Conservation (phyloP, 2,113 vertebrate genomes). For the Phasianus colchicus region DNA sequence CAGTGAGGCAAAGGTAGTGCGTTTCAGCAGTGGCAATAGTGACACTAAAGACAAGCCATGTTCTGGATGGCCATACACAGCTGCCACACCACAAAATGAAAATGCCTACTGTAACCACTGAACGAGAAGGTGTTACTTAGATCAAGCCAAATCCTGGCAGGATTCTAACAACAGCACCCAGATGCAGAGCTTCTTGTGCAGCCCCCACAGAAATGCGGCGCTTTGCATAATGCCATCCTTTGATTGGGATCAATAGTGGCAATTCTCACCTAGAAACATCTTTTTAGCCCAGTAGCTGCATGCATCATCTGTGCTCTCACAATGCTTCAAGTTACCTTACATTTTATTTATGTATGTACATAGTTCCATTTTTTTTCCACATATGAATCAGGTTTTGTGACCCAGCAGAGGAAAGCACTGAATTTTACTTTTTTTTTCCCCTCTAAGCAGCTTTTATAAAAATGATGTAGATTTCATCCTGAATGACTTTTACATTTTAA, state of each 20-base stretch:
- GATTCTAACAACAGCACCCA: neutral
- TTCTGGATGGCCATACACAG: neutral
- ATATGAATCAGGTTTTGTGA: neutral
- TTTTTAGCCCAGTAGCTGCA: neutral
- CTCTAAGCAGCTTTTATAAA: neutral
- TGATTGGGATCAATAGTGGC: neutral
- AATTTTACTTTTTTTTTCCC: neutral
- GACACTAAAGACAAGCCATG: neutral
- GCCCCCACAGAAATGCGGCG: neutral
- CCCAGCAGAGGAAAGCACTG: neutral
- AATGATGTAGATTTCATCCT: neutral
- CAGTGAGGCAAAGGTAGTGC: neutral
- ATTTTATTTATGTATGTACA: neutral
- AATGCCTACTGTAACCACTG: neutral
- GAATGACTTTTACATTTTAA: neutral
- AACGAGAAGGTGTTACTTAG: neutral
- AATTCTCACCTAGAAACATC: neutral
- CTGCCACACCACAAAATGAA: neutral
- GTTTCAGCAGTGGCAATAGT: neutral
- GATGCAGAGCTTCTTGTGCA: neutral
- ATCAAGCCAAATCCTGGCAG: neutral
- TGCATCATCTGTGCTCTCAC: neutral
- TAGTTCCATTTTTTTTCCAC: neutral
- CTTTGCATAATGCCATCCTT: neutral
- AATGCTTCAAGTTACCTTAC: neutral